These are phyloP conservation scores for Embidobia sp. DNA, from an alignment of 2,888 invertebrate species.

Conservation along the genomic window DNA sequence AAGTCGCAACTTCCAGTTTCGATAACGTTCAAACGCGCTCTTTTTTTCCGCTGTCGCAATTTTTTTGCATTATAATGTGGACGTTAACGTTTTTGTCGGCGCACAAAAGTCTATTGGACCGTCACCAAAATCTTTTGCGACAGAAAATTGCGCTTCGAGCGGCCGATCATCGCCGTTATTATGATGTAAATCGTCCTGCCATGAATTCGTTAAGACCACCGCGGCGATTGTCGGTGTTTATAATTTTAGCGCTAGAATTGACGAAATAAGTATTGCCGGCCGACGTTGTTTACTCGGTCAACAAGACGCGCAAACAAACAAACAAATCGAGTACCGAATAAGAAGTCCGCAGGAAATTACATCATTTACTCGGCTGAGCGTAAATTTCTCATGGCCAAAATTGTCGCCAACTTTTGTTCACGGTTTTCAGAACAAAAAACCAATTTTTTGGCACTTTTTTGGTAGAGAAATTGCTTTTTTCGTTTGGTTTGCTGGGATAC, in stretches of 20 bases:
- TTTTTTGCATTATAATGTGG: too few relatives aligned
- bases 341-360: too few relatives aligned
- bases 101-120: slow-evolving; percentile 22
- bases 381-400: too few relatives aligned
- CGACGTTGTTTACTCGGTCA: slow-evolving; percentile 23
- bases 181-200: slow-evolving; percentile 39
- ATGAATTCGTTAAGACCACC: slow-evolving; percentile 31
- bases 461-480: too few relatives aligned
- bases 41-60: too few relatives aligned
- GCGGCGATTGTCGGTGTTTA: slow-evolving; percentile 16
- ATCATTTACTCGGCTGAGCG: not conserved
- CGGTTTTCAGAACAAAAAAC: too few relatives aligned
- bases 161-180: slow-evolving; percentile 36
- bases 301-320: slow-evolving; percentile 19
- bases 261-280: slow-evolving; percentile 14
- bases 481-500: too few relatives aligned
- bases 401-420: too few relatives aligned
- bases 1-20: too few relatives aligned
- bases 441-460: too few relatives aligned
- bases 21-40: too few relatives aligned
- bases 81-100: not conserved
- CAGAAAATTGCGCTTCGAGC: slow-evolving; percentile 23
- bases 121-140: slow-evolving; percentile 41
- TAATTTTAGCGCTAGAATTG: slow-evolving; percentile 14
- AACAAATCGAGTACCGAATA: slow-evolving; percentile 1